Percentiles rank a stretch among this genome's conserved stretches.
Conservation (phyloP, 2,113 vertebrate genomes). For the Phyllopteryx taeniolatus region DNA sequence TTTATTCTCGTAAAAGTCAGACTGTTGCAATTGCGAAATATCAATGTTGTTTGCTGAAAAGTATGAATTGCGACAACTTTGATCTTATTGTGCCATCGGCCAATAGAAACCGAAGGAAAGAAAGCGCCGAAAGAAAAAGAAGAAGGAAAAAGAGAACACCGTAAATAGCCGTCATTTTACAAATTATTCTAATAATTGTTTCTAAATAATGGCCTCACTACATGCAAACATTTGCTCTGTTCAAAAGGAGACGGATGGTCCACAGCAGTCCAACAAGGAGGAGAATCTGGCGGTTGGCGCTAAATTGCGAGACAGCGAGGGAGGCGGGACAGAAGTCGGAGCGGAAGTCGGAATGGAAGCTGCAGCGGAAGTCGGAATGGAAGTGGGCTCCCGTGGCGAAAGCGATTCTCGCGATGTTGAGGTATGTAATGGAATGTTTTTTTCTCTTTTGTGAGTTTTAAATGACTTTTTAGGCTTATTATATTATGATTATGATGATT, state of each 20-base stretch:
- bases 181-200: not conserved
- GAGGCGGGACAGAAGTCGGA: not conserved
- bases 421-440: conserved; percentile 28
- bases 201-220: not conserved
- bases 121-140: conserved; percentile 47
- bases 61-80: not conserved
- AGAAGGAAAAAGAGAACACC: conserved; percentile 44
- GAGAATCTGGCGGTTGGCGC: not conserved
- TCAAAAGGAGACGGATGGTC: conserved; percentile 28
- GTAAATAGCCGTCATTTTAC: conserved; percentile 2
- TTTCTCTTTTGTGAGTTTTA: not conserved
- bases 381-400: conserved; percentile 28
- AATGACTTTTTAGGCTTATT: not conserved
- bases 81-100: not conserved
- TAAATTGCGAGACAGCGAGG: not conserved
- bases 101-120: conserved; percentile 62
- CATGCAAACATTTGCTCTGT: not conserved
- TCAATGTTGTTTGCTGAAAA: not conserved
- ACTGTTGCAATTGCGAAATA: too few relatives aligned
- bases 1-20: too few relatives aligned
- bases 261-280: conserved; percentile 1
- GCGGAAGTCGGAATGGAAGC: conserved; percentile 3
- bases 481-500: too few relatives aligned
- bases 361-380: not conserved
- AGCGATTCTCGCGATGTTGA: conserved; percentile 18